Base-by-base conservation (phyloP, 2,113 vertebrate genomes). In the Eptesicus fuscus region DNA sequence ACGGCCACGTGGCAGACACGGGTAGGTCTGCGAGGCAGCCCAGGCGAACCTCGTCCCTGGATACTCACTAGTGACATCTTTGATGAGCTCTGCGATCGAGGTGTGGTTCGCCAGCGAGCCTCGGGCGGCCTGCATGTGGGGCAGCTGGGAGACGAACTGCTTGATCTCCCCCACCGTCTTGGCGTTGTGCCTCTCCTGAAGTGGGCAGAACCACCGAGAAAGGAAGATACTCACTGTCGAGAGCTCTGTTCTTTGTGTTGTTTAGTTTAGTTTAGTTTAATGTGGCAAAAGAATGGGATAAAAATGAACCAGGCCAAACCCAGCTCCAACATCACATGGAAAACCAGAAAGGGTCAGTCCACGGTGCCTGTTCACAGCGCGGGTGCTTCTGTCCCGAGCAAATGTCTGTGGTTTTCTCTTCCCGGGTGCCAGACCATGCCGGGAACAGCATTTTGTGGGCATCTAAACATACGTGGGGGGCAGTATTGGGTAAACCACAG, bases 81-180 rank as follows among this genome's bases (percentile, higher is more conserved):
- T 99, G 98, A 99, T 99, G 65, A 99, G 98, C 93, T 99, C 99
- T 1, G 99, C 99, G 11, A 99, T 99, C 0, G 99, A 99, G 1
- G 99, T 99, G 97, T 99, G 99, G 97, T 99, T 99, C 0, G 99
- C 99, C 23, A 99, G 98, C 0, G 99, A 99, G 93, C 99, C 99
- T 28, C 99, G 98, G 0, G 99, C 99, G 0, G 99, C 99, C 97
- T 99, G 99, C 99, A 99, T 99, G 98, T 99, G 99, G 3, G 99
- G 99, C 96, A 99, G 56, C 98, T 99, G 99, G 0, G 99, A 99
- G 30, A 99, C 99, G 95, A 99, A 99, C 98, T 99, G 99, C 98
- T 99, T 99, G 73, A 99, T 99, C 98, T 99, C 99, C 2, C 99
- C 99, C 10, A 99, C 99, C 0, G 99, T 99, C 98, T 99, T 99